Percentiles rank a stretch among this genome's conserved stretches.
These are phyloP conservation scores for Elaphurus davidianus DNA, from an alignment of 2,113 vertebrate genomes.

Conservation along the genomic window DNA sequence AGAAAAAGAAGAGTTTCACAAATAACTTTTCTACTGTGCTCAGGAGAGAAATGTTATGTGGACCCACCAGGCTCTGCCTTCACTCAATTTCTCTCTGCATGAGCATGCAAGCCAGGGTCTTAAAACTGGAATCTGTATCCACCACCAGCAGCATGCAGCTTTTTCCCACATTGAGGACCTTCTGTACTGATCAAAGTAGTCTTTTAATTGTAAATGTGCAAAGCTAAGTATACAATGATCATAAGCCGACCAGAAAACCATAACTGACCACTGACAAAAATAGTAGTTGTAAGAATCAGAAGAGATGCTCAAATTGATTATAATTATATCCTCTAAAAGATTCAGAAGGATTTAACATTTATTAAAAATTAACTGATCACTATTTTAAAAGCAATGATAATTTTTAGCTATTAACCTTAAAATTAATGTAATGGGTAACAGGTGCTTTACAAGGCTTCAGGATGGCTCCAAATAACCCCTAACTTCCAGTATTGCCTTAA, in stretches of 20 bases:
- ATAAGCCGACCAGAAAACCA: background rate
- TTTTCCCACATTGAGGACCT: background rate
- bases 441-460: background rate
- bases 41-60: background rate
- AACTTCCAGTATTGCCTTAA: background rate
- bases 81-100: background rate
- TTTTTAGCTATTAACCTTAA: background rate
- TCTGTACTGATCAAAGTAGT: background rate
- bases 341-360: background rate
- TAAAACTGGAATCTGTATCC: background rate
- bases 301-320: background rate
- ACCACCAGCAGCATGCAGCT: background rate
- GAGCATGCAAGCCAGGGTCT: background rate
- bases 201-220: constrained; percentile 15
- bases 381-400: background rate
- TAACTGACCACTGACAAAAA: background rate
- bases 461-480: background rate
- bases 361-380: background rate
- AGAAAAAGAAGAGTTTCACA: constrained; percentile 22
- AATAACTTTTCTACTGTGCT: background rate
- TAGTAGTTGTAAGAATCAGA: background rate
- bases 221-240: background rate
- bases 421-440: background rate
- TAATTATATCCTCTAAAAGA: background rate
- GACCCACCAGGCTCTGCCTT: background rate